Percentiles rank a stretch among this genome's conserved stretches.
These are phyloP conservation scores for Pyrocephalus nanus DNA, from an alignment of 2,797 vertebrate species.

Conservation along the genomic window DNA sequence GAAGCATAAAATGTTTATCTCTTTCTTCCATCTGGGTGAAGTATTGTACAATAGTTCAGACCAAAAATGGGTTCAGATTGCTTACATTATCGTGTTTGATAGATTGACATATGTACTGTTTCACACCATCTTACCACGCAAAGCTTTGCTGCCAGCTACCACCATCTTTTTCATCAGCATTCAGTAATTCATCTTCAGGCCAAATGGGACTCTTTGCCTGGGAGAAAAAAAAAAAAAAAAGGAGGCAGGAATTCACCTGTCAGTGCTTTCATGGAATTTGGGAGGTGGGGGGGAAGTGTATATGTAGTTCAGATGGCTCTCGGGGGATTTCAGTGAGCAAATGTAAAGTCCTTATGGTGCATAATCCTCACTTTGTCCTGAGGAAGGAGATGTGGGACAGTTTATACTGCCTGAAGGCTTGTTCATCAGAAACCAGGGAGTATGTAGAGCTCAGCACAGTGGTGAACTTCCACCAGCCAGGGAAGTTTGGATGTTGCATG, in stretches of 20 bases:
- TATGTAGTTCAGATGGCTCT: neutral
- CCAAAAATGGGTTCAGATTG: slow-evolving; percentile 63
- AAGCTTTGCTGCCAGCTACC: slow-evolving; percentile 64
- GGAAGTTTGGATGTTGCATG: accelerated
- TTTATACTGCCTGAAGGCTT: neutral
- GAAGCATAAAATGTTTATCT: slow-evolving; percentile 60
- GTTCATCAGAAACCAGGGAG: neutral
- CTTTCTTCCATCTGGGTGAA: slow-evolving; percentile 66
- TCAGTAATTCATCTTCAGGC: slow-evolving; percentile 52
- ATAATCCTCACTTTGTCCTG: neutral
- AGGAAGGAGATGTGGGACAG: neutral
- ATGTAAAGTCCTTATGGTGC: neutral
- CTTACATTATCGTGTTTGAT: slow-evolving; percentile 68
- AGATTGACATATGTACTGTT: slow-evolving; percentile 70
- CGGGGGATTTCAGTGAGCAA: accelerated
- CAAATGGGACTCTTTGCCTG: slow-evolving; percentile 37
- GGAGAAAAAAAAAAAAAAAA: neutral
- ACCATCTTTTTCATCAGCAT: slow-evolving; percentile 67
- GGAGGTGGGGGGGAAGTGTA: accelerated
- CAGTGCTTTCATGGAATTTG: neutral
- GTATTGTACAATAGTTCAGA: slow-evolving; percentile 65
- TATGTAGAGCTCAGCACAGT: accelerated
- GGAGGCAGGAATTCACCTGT: slow-evolving; percentile 26
- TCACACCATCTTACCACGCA: slow-evolving; percentile 70
- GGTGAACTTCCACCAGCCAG: neutral